Base-by-base conservation (phyloP, 2,888 invertebrate genomes). In the Drosophila infuscata region DNA sequence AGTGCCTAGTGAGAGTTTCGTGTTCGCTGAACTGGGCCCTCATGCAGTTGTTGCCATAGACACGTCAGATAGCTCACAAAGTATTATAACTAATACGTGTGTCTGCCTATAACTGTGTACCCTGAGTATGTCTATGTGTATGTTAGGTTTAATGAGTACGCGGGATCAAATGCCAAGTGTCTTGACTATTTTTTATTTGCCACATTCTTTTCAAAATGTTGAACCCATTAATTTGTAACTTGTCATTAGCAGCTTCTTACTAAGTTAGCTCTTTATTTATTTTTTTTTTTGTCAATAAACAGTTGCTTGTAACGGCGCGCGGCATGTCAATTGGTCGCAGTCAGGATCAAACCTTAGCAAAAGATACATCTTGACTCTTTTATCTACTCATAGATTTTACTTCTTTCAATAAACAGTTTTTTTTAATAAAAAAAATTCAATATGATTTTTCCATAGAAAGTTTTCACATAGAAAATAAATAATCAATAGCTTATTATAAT, bases 1-100 rank as follows among this genome's bases (percentile, higher is more conserved):
- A 89, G 89, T 89, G 87, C 78, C 82, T 82, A 90, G 88, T 83
- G 89, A 88, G 90, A 88, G 88, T 89, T 86, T 90, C 41, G 17
- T 54, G 71, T 43, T 61, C 71, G 69, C 79, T 71, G 67, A 71
- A 62, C 76, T 68, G 67, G 25, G 65, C n/a, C 56, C 70, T 66
- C 69, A 70, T 77, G 73, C 74, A 78, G 83, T 70, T 70, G 79
- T 73, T 53, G 70, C 58, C 76, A 70, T 56, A 71, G 70, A 70
- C 62, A 54, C 51, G 54, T 69, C 65, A 76, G 52, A 68, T 76
- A 71, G 54, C 64, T 57, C 74, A 63, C 70, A 70, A 63, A 73
- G 49, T 65, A 62, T 56, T 53, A 63, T 52, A 49, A 49, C 36
- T 61, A 33, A 46, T 70, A 59, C 76, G 43, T 64, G 25, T 25